Evolutionary conservation across 2,888 invertebrate species (phyloP), one percentile per base, ranked within the genome.

Genomic region (Tineola bisselliella): DNA sequence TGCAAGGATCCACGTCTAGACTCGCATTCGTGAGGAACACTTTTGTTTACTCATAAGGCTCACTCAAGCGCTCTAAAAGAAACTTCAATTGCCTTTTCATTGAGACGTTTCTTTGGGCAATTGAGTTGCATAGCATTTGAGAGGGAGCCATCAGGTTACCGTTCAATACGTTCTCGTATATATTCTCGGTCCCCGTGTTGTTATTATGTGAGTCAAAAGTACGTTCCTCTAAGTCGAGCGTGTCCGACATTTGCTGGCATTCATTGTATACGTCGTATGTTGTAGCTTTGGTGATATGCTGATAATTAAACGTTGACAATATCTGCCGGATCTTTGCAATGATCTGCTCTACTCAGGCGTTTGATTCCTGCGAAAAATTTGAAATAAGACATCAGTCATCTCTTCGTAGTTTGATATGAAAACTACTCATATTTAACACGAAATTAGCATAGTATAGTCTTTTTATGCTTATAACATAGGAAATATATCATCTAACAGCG

Each of bases 311-410:
- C 88, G 91, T 91, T 81, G 91, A 89, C 88, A 92, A 89, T 89
- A 91, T 90, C 89, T 91, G 90, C 88, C 92, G 91, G 90, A 92
- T 92, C 90, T 91, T 92, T 91, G 91, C 91, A 91, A 92, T 91
- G 90, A 93, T 92, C 92, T 92, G 92, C 90, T 92, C 92, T 89
- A 93, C 93, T 93, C 93, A 94, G 93, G 94, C 94, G 89, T 94
- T 94, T 86, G 94, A 94, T 88, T 94, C 93, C 92, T 92, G 86
- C 70, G 88, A 89, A 80, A 81, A 76, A 81, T 82, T 82, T 76
- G 69, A 79, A 81, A 84, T 77, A 73, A 74, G 67, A 69, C 73
- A 70, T 77, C 70, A 77, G 76, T 81, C 77, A 80, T 69, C 58
- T 58, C 31, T 17, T 54, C 54, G 11, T n/a, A 54, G 13, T 19